phyloP scores from a whole-genome alignment of 2,888 invertebrate species.

The Lepidocyrtoides sp. region DNA sequence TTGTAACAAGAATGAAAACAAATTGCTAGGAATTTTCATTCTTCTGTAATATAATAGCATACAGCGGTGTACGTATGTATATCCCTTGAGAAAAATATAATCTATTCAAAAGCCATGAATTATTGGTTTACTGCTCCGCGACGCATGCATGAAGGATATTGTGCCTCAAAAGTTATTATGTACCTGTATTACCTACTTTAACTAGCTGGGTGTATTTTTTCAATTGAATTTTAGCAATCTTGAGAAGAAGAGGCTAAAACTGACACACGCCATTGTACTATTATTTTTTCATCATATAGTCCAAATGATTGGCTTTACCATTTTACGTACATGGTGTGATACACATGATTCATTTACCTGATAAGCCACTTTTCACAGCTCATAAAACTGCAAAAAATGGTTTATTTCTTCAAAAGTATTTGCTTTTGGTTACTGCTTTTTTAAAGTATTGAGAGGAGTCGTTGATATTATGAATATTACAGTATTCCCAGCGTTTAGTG shows the following conservation, averaged over 20 bases:
- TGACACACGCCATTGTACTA: neutral
- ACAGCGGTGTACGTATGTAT: neutral
- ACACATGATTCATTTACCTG: conserved; percentile 5
- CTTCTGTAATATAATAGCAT: no score
- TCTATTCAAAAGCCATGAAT: neutral
- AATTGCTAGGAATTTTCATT: neutral
- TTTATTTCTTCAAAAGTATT: neutral
- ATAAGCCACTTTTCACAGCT: conserved; percentile 38
- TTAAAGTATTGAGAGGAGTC: no score
- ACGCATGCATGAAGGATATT: no score
- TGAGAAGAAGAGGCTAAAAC: neutral
- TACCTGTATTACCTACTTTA: neutral
- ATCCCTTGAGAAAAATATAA: neutral
- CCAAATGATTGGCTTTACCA: neutral
- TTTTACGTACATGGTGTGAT: neutral
- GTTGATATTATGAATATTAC: no score
- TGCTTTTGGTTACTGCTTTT: no score
- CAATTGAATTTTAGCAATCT: neutral
- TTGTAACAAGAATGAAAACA: neutral
- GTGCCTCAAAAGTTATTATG: no score
- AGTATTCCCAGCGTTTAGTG: no score
- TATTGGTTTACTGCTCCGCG: neutral
- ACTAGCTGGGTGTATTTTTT: neutral
- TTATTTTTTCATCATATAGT: neutral
- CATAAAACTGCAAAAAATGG: conserved; percentile 14